Evolutionary conservation across 2,888 invertebrate genomes (phyloP).

Genomic region (Drymonia ruficornis): DNA sequence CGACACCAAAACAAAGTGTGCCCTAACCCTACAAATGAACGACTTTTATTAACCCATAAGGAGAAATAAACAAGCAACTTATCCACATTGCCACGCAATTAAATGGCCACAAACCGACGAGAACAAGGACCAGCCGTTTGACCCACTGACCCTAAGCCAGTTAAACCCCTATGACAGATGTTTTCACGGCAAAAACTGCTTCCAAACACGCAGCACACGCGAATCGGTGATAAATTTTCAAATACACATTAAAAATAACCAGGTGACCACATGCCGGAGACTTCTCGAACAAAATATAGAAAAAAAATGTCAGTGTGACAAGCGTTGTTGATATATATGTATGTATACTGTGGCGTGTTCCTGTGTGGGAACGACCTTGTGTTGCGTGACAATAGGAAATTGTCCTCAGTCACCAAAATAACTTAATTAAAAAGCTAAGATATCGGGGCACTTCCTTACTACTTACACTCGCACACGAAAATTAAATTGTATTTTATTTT

Average conservation of each 20-base stretch:
- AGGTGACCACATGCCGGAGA: conserved; percentile 13
- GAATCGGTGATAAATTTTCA: conserved; percentile 57
- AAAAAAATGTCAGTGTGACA: conserved; percentile 12
- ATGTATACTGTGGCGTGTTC: conserved; percentile 22
- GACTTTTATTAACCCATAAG: conserved; percentile 15
- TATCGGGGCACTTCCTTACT: conserved; percentile 43
- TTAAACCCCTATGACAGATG: conserved; percentile 69
- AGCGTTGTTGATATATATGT: conserved; percentile 3
- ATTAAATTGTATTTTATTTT: background rate
- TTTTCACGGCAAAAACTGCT: conserved; percentile 62
- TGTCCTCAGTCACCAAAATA: conserved; percentile 45
- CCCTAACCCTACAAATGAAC: too few relatives aligned
- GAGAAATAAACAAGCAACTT: conserved; percentile 43
- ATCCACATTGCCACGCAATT: conserved; percentile 51
- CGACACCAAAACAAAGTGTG: too few relatives aligned
- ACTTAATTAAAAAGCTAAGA: conserved; percentile 58
- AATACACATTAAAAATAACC: conserved; percentile 40
- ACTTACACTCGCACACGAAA: conserved; percentile 35
- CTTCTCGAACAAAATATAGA: background rate
- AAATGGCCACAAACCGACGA: conserved; percentile 36
- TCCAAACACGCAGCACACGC: conserved; percentile 58
- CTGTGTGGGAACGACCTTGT: conserved; percentile 51
- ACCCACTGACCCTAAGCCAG: conserved; percentile 66
- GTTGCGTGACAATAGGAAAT: conserved; percentile 64
- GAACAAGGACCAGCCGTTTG: conserved; percentile 54